These are phyloP conservation scores for Carassius gibelio DNA, from an alignment of 2,113 vertebrate genomes.

Conservation along the genomic window DNA sequence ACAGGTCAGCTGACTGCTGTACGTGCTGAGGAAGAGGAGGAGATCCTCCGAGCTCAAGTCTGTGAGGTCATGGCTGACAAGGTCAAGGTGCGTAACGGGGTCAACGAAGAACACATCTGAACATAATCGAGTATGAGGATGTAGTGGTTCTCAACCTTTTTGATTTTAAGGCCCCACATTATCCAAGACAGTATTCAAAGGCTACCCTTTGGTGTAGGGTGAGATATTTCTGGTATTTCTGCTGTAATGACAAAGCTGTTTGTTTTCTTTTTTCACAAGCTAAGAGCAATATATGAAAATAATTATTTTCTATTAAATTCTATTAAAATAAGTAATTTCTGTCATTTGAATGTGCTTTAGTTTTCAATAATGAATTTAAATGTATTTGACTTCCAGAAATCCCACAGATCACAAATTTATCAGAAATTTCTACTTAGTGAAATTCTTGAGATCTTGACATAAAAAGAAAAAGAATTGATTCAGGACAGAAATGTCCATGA, in stretches of 20 bases:
- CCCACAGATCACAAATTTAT: too few species aligned
- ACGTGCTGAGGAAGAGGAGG: conserved; percentile 85
- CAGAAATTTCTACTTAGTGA: too few species aligned
- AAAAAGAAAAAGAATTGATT: not conserved
- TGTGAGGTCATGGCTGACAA: conserved; percentile 79
- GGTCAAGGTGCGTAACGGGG: conserved; percentile 82
- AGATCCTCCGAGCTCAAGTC: conserved; percentile 86
- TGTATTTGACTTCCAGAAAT: too few species aligned
- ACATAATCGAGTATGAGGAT: not conserved
- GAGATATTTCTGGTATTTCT: not conserved
- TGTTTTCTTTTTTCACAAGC: not conserved
- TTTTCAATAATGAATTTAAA: too few species aligned
- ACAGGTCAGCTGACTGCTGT: conserved; percentile 86
- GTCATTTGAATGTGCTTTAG: too few species aligned
- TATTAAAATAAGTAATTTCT: not conserved
- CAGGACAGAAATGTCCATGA: too few species aligned
- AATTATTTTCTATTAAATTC: not conserved
- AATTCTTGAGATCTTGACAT: too few species aligned
- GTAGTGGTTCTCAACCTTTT: too few species aligned
- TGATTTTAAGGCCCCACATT: too few species aligned
- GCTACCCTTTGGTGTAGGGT: too few species aligned
- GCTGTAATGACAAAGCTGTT: not conserved
- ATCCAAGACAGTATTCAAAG: too few species aligned
- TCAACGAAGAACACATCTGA: not conserved
- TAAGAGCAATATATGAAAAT: too few species aligned